Evolutionary conservation across 2,888 invertebrate species (phyloP), one percentile per base, ranked within the genome.

Genomic region (Teleiodes luculella): DNA sequence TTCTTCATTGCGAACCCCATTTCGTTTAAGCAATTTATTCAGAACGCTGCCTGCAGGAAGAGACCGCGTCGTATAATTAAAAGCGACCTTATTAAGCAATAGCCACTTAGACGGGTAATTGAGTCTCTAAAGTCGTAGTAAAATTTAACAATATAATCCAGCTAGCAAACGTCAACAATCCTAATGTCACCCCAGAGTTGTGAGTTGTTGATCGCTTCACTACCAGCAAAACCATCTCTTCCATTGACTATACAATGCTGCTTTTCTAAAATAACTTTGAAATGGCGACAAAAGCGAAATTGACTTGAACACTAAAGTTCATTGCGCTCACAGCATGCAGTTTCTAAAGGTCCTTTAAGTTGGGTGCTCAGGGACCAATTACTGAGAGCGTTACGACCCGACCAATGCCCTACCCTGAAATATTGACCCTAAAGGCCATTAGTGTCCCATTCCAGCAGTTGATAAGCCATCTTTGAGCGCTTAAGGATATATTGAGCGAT

Each of bases 391-490:
- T 77, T 74, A 71, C 60, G 67, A 65, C 59, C 64, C 65, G 60
- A 64, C 67, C 64, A 60, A 59, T 67, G 68, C 70, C 68, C 66
- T 66, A 68, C 70, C 64, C 78, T 86, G 77, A 86, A 83, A 81
- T 87, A 87, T 84, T 82, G 80, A 81, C 82, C 81, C 75, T 76
- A 72, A 78, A 78, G 76, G 69, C 80, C 80, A 86, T 86, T 86
- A 86, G 72, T 74, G 77, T 75, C 74, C 77, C 80, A 70, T 72
- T 74, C 74, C 68, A 65, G 64, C 66, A 76, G 72, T 70, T 71
- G 76, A 80, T 82, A 83, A 84, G 78, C 75, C 76, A 74, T 77
- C 78, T 78, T 76, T 70, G 74, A 74, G 68, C 78, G 72, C 78
- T 79, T 77, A 73, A 73, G 76, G 77, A 69, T 72, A 70, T 73